Conservation (phyloP, 2,888 invertebrate genomes). For the Drosophila algonquin region DNA sequence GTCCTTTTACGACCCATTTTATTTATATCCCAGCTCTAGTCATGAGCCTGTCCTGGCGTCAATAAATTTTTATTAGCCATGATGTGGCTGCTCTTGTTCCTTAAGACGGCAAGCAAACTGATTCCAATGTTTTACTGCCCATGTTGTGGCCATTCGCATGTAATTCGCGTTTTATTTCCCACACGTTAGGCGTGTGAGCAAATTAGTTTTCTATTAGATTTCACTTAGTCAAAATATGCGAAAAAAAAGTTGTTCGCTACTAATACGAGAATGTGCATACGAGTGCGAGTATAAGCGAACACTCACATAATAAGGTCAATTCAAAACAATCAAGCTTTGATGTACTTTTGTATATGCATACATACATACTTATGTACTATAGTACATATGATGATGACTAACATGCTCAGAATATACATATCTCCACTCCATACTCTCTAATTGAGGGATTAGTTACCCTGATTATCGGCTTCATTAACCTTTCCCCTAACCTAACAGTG, state of each 20-base stretch:
- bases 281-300: background rate
- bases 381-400: too few species aligned
- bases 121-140: slow-evolving; percentile 73
- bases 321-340: background rate
- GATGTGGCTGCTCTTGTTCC: slow-evolving; percentile 68
- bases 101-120: slow-evolving; percentile 68
- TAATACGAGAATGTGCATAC: background rate
- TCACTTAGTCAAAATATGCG: slow-evolving; percentile 32
- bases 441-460: slow-evolving; percentile 58
- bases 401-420: too few species aligned
- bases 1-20: slow-evolving; percentile 82
- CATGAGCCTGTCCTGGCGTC: slow-evolving; percentile 64
- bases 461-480: slow-evolving; percentile 67
- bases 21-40: slow-evolving; percentile 69
- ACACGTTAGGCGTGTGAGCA: slow-evolving; percentile 42
- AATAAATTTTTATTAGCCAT: slow-evolving; percentile 81
- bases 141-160: slow-evolving; percentile 64
- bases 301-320: background rate
- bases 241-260: slow-evolving; percentile 10
- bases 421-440: background rate
- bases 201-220: slow-evolving; percentile 71
- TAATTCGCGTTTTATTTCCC: slow-evolving; percentile 64
- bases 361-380: background rate
- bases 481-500: slow-evolving; percentile 44
- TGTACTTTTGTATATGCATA: background rate